Conservation (phyloP, 1,140 invertebrate genomes). For the Theocolax elegans region DNA sequence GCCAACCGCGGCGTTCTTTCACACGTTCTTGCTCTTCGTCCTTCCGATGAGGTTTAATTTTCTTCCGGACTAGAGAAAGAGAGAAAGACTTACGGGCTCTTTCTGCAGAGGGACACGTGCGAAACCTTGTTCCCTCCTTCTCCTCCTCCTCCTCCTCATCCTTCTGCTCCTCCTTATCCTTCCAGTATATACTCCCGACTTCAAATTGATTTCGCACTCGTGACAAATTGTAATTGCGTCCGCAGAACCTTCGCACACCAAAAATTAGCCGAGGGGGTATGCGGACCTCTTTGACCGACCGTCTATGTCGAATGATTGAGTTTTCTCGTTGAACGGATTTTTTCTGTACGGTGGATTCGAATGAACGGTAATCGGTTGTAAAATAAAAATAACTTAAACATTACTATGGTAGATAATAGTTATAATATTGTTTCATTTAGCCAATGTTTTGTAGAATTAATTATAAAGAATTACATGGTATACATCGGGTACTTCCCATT, state of each 20-base stretch:
- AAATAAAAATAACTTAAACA: too few relatives aligned
- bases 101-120: too few relatives aligned
- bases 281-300: too few relatives aligned
- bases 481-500: too few relatives aligned
- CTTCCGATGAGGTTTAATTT: constrained; percentile 39
- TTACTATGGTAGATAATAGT: too few relatives aligned
- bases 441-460: too few relatives aligned
- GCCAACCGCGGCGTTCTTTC: constrained; percentile 1
- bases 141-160: neutral
- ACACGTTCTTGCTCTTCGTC: constrained; percentile 38
- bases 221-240: constrained; percentile 37
- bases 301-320: too few relatives aligned
- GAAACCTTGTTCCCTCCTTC: neutral
- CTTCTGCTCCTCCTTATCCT: neutral
- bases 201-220: constrained; percentile 39
- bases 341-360: too few relatives aligned
- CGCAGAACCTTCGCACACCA: neutral
- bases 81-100: neutral
- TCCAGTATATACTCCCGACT: neutral
- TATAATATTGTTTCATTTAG: too few relatives aligned
- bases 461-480: too few relatives aligned
- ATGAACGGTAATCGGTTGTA: too few relatives aligned
- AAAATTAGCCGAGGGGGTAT: constrained; percentile 5
- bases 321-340: too few relatives aligned
- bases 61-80: constrained; percentile 24